A percentile compares a stretch with the other conserved stretches of the same genome.
phyloP scores from a whole-genome alignment of 1,140 invertebrate genomes.

The Drosophila murphyi region DNA sequence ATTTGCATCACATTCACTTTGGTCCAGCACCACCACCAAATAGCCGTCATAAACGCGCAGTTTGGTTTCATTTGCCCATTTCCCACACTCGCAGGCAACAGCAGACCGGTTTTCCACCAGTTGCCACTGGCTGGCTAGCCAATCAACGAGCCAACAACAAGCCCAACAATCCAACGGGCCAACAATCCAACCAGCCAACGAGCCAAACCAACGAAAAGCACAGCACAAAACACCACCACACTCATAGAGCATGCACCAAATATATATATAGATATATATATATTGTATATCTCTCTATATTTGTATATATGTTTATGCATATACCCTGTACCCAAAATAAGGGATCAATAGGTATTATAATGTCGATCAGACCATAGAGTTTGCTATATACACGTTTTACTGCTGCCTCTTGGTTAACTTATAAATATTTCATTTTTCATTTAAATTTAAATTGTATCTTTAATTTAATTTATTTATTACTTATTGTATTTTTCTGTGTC shows the following conservation, averaged over 20 bases:
- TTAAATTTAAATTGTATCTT: not conserved
- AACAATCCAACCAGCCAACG: slow-evolving; percentile 7
- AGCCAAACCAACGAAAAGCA: not conserved
- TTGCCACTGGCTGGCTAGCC: slow-evolving; percentile 25
- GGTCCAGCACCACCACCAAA: slow-evolving; percentile 19
- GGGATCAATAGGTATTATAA: slow-evolving; percentile 3
- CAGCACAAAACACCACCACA: not conserved
- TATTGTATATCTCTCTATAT: too few relatives aligned
- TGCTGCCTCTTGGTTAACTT: not conserved
- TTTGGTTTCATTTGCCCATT: slow-evolving; percentile 53
- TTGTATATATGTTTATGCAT: not conserved
- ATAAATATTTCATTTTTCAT: not conserved
- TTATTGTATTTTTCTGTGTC: too few relatives aligned
- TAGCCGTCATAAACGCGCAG: slow-evolving; percentile 34
- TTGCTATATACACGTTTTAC: not conserved
- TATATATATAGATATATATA: not conserved
- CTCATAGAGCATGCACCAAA: slow-evolving; percentile 1
- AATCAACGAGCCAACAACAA: slow-evolving; percentile 36
- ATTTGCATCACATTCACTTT: slow-evolving; percentile 63
- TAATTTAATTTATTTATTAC: too few relatives aligned
- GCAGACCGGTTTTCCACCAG: slow-evolving; percentile 53
- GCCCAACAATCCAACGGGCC: slow-evolving; percentile 1
- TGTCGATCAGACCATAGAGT: not conserved
- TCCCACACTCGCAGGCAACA: slow-evolving; percentile 42
- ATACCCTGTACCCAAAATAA: not conserved